These are phyloP conservation scores for Laupala kohalensis DNA, from an alignment of 1,140 invertebrate genomes.

Conservation along the genomic window DNA sequence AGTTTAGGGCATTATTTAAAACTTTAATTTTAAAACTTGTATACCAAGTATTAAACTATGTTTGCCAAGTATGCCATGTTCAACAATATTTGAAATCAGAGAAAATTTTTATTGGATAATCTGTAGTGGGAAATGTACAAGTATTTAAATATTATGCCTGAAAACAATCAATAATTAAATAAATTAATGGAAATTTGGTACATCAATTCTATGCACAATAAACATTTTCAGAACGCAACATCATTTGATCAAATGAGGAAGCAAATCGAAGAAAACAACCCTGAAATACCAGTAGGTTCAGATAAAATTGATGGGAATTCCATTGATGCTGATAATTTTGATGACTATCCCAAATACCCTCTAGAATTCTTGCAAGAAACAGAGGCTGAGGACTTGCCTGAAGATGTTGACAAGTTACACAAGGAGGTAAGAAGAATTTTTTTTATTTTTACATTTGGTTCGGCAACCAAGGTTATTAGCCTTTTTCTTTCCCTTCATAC, in stretches of 20 bases:
- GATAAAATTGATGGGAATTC: conserved; percentile 23
- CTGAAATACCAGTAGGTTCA: conserved; percentile 24
- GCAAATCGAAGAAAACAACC: conserved; percentile 33
- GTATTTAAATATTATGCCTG: too few species aligned
- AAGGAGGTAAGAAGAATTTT: conserved; percentile 56
- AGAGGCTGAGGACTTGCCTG: conserved; percentile 58
- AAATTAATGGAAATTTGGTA: not conserved
- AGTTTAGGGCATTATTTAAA: too few species aligned
- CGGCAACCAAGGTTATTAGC: too few species aligned
- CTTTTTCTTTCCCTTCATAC: too few species aligned
- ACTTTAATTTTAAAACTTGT: too few species aligned
- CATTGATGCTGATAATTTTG: conserved; percentile 43
- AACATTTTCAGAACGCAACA: conserved; percentile 34
- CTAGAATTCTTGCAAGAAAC: conserved; percentile 54
- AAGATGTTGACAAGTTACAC: conserved; percentile 61
- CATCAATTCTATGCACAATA: not conserved
- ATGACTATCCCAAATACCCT: conserved; percentile 67
- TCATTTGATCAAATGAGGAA: conserved; percentile 46
- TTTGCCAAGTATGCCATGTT: too few species aligned
- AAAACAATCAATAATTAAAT: not conserved
- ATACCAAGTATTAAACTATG: too few species aligned
- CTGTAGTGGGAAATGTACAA: too few species aligned
- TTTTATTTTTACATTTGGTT: too few species aligned
- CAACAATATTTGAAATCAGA: too few species aligned
- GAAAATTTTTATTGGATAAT: too few species aligned